phyloP scores from a whole-genome alignment of 2,797 vertebrate species.

The Myripristis jacobus region DNA sequence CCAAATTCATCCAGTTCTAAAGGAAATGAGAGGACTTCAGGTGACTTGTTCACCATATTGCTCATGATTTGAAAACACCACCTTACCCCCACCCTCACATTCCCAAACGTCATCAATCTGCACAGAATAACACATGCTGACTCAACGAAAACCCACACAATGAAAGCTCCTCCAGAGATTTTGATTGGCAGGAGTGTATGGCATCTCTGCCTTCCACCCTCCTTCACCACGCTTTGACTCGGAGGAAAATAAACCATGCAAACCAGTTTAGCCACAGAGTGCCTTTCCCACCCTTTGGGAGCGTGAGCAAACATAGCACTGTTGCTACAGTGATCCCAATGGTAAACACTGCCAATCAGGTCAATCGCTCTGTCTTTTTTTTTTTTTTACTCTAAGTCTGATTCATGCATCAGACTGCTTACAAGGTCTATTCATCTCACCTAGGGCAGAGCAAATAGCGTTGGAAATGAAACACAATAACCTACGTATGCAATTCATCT shows the following conservation, averaged over 20 bases:
- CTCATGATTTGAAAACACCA: too few species aligned
- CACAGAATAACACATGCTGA: slow-evolving; percentile 28
- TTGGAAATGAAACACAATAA: slow-evolving; percentile 40
- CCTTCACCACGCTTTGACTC: slow-evolving; percentile 12
- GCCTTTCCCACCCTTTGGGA: slow-evolving; percentile 45
- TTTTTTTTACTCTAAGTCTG: neutral
- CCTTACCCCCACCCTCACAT: neutral
- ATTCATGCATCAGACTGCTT: slow-evolving; percentile 29
- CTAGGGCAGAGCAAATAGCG: slow-evolving; percentile 39
- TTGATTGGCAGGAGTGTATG: slow-evolving; percentile 29
- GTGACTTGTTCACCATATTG: too few species aligned
- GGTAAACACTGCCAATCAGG: slow-evolving; percentile 47
- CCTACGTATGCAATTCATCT: slow-evolving; percentile 50
- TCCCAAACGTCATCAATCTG: slow-evolving; percentile 6
- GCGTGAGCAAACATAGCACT: slow-evolving; percentile 39
- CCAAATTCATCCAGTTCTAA: too few species aligned
- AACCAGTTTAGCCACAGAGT: slow-evolving; percentile 39
- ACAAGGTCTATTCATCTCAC: slow-evolving; percentile 35
- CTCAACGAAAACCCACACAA: slow-evolving; percentile 26
- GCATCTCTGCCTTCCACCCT: neutral
- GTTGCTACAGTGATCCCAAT: slow-evolving; percentile 43
- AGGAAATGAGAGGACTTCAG: slow-evolving; percentile 57
- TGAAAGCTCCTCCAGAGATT: slow-evolving; percentile 34
- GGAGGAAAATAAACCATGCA: slow-evolving; percentile 43
- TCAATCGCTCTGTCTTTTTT: slow-evolving; percentile 24